Evolutionary conservation across 1,140 invertebrate species (phyloP).

Genomic region (Delia radicum): DNA sequence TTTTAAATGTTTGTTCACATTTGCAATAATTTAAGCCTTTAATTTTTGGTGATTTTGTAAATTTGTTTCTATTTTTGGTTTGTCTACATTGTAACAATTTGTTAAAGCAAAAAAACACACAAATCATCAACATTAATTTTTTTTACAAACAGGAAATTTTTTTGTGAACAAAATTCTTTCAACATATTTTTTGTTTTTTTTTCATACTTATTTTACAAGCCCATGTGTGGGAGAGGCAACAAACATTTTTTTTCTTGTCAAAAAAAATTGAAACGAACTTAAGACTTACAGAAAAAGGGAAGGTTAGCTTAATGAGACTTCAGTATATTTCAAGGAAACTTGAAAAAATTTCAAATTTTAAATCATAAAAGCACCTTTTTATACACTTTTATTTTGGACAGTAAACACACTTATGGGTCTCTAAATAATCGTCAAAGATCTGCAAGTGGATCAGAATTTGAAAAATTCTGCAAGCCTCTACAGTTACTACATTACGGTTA

Average conservation of each 20-base stretch:
- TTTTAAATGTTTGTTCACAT: no score
- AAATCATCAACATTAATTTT: neutral
- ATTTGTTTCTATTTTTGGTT: neutral
- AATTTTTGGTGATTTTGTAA: no score
- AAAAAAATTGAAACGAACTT: neutral
- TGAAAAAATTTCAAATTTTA: no score
- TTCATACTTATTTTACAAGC: neutral
- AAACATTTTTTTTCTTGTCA: conserved; percentile 5
- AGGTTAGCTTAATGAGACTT: neutral
- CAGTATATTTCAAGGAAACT: no score
- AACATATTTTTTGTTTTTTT: conserved; percentile 14
- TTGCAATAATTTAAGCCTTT: no score
- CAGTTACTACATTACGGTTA: no score
- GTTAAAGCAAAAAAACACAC: neutral
- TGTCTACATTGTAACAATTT: neutral
- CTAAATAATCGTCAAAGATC: no score
- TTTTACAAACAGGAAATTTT: conserved; percentile 16
- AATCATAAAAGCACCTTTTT: no score
- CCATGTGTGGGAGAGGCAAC: conserved; percentile 16
- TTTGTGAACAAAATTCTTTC: conserved; percentile 18
- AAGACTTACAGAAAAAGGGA: neutral
- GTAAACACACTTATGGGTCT: no score
- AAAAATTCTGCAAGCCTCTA: no score
- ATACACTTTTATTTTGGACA: no score
- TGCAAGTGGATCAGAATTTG: no score